phyloP scores from a whole-genome alignment of 2,113 vertebrate genomes.

The Manacus vitellinus region DNA sequence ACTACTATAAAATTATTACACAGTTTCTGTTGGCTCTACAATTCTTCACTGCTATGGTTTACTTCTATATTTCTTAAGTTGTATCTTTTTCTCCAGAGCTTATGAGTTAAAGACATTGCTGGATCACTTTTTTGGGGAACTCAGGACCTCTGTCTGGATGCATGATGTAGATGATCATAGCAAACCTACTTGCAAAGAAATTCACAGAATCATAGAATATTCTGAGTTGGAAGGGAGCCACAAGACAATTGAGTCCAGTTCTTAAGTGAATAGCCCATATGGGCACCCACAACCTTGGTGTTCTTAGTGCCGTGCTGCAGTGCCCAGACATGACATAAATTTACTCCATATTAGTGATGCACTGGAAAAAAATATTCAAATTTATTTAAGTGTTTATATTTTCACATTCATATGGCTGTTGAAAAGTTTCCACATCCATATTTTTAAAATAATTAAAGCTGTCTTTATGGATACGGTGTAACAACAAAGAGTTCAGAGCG shows the following conservation, averaged over 20 bases:
- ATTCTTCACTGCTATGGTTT: background rate
- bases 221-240: background rate
- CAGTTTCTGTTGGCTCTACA: background rate
- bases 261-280: background rate
- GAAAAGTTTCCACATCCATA: background rate
- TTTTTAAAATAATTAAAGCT: background rate
- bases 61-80: background rate
- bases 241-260: background rate
- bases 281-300: background rate
- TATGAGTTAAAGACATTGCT: background rate
- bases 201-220: background rate
- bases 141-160: background rate
- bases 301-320: background rate
- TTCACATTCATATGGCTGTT: background rate
- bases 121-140: background rate
- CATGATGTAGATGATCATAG: background rate
- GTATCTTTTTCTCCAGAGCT: background rate
- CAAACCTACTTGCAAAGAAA: background rate
- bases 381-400: background rate
- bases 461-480: background rate
- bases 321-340: background rate
- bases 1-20: background rate
- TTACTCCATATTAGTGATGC: background rate
- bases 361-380: background rate
- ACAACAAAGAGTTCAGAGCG: background rate